phyloP scores from a whole-genome alignment of 2,113 vertebrate genomes.

The Xerus inauris region DNA sequence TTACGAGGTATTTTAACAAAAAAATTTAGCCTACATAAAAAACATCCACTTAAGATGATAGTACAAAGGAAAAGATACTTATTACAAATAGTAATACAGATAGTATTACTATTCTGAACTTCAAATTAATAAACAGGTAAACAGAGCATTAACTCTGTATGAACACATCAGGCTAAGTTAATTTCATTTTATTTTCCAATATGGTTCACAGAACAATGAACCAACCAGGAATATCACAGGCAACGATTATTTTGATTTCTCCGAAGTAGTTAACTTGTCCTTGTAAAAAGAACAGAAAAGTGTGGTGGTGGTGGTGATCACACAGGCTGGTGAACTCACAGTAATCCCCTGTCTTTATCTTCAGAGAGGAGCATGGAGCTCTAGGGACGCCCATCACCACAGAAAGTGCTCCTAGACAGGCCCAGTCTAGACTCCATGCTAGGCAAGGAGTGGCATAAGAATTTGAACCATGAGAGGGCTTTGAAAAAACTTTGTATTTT shows the following conservation, averaged over 20 bases:
- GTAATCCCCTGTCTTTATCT: background rate
- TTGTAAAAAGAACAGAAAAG: background rate
- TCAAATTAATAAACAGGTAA: background rate
- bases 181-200: conserved; percentile 5
- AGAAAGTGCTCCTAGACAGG: background rate
- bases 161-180: background rate
- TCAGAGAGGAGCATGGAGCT: background rate
- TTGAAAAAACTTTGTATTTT: background rate
- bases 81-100: too few species aligned
- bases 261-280: background rate
- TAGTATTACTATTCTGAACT: background rate
- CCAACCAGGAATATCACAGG: background rate
- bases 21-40: background rate
- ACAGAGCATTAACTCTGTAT: background rate
- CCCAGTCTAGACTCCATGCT: background rate
- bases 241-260: background rate
- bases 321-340: background rate
- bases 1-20: background rate
- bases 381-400: background rate
- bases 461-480: background rate
- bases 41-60: background rate
- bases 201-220: background rate
- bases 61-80: background rate
- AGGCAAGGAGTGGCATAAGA: background rate
- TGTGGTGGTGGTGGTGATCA: background rate